These are phyloP conservation scores for Adela reaumurella DNA, from an alignment of 2,888 invertebrate species.

Conservation along the genomic window DNA sequence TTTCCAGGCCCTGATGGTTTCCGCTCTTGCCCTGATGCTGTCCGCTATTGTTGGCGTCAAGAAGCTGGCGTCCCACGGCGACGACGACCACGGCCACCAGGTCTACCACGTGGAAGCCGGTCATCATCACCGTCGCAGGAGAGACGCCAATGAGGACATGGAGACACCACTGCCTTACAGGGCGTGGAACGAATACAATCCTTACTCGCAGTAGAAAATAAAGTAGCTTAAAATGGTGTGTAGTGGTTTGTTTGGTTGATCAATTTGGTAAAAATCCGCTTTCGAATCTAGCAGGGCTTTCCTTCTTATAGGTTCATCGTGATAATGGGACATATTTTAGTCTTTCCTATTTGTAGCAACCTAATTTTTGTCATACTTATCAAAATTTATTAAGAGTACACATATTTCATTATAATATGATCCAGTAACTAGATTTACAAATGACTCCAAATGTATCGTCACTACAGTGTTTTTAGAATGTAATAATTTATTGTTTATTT, in stretches of 20 bases:
- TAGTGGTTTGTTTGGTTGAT: too few species aligned
- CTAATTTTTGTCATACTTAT: too few species aligned
- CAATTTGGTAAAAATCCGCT: too few species aligned
- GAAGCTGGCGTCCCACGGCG: slow-evolving; percentile 61
- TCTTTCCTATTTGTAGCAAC: too few species aligned
- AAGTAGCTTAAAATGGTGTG: too few species aligned
- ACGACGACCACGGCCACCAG: slow-evolving; percentile 56
- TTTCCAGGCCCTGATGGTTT: slow-evolving; percentile 63
- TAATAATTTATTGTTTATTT: slow-evolving; percentile 18
- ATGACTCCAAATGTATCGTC: neutral
- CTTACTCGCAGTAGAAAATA: too few species aligned
- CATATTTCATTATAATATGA: too few species aligned
- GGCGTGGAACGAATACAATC: slow-evolving; percentile 38
- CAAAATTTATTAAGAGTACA: too few species aligned
- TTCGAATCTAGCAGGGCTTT: too few species aligned
- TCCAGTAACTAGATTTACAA: too few species aligned
- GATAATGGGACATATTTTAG: too few species aligned
- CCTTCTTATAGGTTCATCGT: too few species aligned
- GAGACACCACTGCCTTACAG: slow-evolving; percentile 45
- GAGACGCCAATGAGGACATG: slow-evolving; percentile 20
- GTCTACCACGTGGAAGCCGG: slow-evolving; percentile 53
- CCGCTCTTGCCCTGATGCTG: slow-evolving; percentile 70
- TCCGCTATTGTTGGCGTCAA: slow-evolving; percentile 74
- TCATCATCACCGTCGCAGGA: slow-evolving; percentile 55
- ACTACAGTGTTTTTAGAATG: slow-evolving; percentile 37